Conservation (phyloP, 2,797 vertebrate genomes). For the Picus viridis region DNA sequence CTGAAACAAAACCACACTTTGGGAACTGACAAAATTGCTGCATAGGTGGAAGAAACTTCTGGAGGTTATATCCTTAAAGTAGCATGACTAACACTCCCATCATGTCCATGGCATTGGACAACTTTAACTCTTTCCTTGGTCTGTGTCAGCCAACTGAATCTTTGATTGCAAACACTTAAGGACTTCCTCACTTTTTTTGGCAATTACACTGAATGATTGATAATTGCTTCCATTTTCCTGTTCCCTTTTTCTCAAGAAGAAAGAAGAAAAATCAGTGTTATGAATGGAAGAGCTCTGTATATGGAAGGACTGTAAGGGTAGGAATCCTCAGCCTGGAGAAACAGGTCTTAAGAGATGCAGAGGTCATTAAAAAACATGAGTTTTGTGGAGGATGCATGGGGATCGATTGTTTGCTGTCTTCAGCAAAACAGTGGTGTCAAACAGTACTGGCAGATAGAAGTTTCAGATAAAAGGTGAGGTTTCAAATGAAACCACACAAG, state of each 20-base stretch:
- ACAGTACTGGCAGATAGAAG: neutral
- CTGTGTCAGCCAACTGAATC: neutral
- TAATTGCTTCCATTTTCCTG: neutral
- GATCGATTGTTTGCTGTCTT: fast-evolving
- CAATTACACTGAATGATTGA: neutral
- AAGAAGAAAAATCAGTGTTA: neutral
- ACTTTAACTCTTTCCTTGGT: neutral
- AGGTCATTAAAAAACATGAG: fast-evolving
- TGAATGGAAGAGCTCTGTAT: neutral
- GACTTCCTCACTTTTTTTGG: neutral
- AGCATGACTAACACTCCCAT: neutral
- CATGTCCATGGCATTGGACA: neutral
- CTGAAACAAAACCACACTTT: neutral
- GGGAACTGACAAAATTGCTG: neutral
- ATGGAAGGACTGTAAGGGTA: neutral
- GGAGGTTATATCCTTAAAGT: neutral
- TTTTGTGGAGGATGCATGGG: neutral
- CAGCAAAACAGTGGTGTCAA: neutral
- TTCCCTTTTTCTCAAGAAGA: neutral
- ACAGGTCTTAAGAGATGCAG: neutral
- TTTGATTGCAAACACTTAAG: neutral
- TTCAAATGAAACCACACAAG: neutral
- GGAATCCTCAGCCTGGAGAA: neutral
- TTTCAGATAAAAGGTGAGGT: neutral
- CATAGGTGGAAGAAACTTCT: neutral